A percentile compares a stretch with the other conserved stretches of the same genome.
These are phyloP conservation scores for Marasmarcha lunaedactyla DNA, from an alignment of 2,888 invertebrate species.

Conservation along the genomic window DNA sequence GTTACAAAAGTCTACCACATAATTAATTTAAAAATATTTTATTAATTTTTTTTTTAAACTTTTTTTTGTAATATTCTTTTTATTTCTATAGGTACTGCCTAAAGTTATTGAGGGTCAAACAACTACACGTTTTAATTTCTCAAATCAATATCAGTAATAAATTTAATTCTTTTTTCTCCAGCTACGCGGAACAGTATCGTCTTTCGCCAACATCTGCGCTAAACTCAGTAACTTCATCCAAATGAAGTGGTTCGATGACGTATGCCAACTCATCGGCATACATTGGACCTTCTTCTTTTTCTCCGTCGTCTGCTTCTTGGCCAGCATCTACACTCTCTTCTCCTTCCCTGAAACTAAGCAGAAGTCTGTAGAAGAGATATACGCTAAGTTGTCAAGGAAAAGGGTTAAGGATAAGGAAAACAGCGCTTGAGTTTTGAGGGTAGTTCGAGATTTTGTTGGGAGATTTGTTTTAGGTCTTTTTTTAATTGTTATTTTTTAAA, in stretches of 20 bases:
- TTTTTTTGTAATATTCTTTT: too few relatives aligned
- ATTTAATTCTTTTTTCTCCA: slow-evolving; percentile 25
- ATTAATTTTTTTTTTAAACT: too few relatives aligned
- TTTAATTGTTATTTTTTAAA: too few relatives aligned
- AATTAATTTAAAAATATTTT: too few relatives aligned
- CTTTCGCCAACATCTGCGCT: slow-evolving; percentile 52
- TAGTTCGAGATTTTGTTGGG: too few relatives aligned
- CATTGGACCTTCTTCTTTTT: slow-evolving; percentile 59
- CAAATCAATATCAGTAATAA: too few relatives aligned
- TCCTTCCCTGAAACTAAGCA: slow-evolving; percentile 52
- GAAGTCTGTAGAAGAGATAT: slow-evolving; percentile 50
- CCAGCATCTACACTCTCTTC: slow-evolving; percentile 40
- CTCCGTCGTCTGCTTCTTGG: slow-evolving; percentile 38
- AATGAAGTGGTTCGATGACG: slow-evolving; percentile 53
- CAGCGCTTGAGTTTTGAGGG: too few relatives aligned
- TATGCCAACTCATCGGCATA: slow-evolving; percentile 45
- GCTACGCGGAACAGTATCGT: slow-evolving; percentile 55
- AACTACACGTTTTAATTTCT: too few relatives aligned
- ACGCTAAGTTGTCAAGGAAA: slow-evolving; percentile 36
- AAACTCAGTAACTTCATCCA: slow-evolving; percentile 59
- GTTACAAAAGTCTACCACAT: too few relatives aligned
- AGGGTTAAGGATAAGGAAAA: neutral
- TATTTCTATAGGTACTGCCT: too few relatives aligned
- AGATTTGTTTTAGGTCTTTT: too few relatives aligned
- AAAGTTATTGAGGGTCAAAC: too few relatives aligned